These are phyloP conservation scores for Telenomus remus DNA, from an alignment of 1,140 invertebrate genomes.

Conservation along the genomic window DNA sequence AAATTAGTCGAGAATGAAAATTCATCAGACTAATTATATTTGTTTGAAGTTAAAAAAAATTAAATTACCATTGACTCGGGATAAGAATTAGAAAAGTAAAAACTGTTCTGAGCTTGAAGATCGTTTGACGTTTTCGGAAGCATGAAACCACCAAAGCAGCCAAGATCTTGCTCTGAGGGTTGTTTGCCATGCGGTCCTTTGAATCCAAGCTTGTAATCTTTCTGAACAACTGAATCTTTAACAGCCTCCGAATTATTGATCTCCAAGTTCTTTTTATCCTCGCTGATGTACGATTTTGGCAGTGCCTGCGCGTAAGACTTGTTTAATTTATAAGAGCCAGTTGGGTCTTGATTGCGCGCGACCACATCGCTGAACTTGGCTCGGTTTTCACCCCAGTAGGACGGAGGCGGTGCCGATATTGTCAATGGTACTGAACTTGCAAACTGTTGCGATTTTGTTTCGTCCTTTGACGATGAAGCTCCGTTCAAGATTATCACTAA, in stretches of 20 bases:
- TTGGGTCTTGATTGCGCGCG: constrained; percentile 70
- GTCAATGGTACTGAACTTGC: constrained; percentile 39
- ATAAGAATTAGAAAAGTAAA: constrained; percentile 66
- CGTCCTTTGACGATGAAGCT: constrained; percentile 58
- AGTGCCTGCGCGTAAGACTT: constrained; percentile 33
- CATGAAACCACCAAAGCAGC: constrained; percentile 41
- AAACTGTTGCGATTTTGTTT: constrained; percentile 46
- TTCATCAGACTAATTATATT: too few species aligned
- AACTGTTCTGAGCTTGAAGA: constrained; percentile 63
- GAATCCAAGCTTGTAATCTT: constrained; percentile 56
- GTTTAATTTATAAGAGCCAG: constrained; percentile 47
- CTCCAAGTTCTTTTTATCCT: constrained; percentile 56
- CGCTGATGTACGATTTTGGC: constrained; percentile 23
- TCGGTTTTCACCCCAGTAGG: constrained; percentile 75
- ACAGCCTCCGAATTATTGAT: constrained; percentile 45
- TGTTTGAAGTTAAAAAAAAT: too few species aligned
- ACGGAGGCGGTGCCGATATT: constrained; percentile 63
- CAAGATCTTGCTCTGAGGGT: constrained; percentile 49
- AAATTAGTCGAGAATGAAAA: too few species aligned
- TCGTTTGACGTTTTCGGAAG: constrained; percentile 49
- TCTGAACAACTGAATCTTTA: constrained; percentile 49
- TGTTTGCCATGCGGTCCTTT: constrained; percentile 28
- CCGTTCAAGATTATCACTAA: constrained; percentile 53
- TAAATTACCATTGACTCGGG: constrained; percentile 57
- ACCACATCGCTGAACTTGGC: constrained; percentile 79